Evolutionary conservation across 2,888 invertebrate genomes (phyloP), one percentile per base, ranked within the genome.

Genomic region (Acholoe squamosa): DNA sequence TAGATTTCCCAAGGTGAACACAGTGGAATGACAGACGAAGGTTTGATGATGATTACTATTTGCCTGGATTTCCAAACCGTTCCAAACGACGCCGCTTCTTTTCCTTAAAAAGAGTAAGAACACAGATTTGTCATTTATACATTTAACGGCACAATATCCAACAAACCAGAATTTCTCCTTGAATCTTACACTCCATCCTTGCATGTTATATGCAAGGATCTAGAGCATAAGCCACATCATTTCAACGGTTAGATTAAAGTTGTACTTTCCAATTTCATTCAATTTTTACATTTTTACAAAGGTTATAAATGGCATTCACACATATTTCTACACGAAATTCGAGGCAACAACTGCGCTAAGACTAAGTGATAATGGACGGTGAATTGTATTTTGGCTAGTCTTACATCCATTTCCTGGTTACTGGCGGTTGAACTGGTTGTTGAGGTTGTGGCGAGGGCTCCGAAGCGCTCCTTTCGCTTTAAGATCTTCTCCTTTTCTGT

Each of bases 381-480:
- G n/a, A n/a, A 71, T n/a, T 71, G 25, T n/a, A 19, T 54, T 12
- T 54, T 19, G 7, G 16, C 14, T n/a, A n/a, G n/a, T n/a, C 80
- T 80, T 80, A 80, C 80, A 22, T 80, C 80, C 43, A 43, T 33
- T 5, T 80, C 80, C 43, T 80, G 25, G 34, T 0, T 43, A 51
- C 5, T 28, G 84, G 19, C 25, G 84, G 54, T 0, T 1, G 54
- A 31, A 1, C 0, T 0, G 12, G 86, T 52, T 34, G 67, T 16
- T 0, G 67, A 16, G 12, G 89, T 33, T 14, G 90, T 31, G 16
- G 51, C 34, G 7, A 28, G 19, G 31, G 71, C 86, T 12, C 90
- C 90, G 67, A 90, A 90, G 12, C 90, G 52, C 86, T 84, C 61
- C 51, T 90, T 90, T 51, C 90, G 56, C 86, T 90, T 90, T 71